phyloP scores from a whole-genome alignment of 2,113 vertebrate genomes.

The Macrotis lagotis region DNA sequence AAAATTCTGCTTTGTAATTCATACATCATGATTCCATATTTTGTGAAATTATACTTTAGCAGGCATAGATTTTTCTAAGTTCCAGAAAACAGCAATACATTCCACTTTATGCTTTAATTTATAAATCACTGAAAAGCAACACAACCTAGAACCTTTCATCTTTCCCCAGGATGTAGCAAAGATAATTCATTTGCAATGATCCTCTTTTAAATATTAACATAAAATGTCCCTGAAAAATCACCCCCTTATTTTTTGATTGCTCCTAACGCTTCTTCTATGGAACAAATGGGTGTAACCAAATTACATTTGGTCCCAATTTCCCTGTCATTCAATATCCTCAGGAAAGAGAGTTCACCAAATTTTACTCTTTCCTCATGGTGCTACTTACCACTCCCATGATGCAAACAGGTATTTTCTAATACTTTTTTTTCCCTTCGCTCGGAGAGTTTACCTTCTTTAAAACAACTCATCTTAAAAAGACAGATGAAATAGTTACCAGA shows the following conservation, averaged over 20 bases:
- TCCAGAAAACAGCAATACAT: not conserved
- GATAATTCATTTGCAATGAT: constrained; percentile 29
- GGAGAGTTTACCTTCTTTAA: constrained; percentile 26
- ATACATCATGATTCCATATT: not conserved
- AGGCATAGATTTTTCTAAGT: constrained; percentile 9
- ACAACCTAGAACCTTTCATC: not conserved
- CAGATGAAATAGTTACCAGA: constrained; percentile 1
- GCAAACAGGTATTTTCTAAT: not conserved
- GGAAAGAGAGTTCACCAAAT: not conserved
- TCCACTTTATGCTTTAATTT: constrained; percentile 39
- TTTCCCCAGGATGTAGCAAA: not conserved
- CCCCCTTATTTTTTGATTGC: not conserved
- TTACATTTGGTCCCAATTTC: not conserved
- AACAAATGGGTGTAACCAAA: not conserved
- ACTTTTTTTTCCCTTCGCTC: not conserved
- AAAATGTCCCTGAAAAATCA: constrained; percentile 5
- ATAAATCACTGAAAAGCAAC: not conserved
- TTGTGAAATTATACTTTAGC: not conserved
- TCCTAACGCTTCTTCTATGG: not conserved
- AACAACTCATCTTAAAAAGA: not conserved
- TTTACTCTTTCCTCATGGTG: not conserved
- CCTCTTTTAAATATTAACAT: constrained; percentile 24
- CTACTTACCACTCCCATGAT: not conserved
- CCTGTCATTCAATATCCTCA: not conserved
- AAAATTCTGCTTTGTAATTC: not conserved